Base-by-base conservation (phyloP, 2,113 vertebrate genomes). In the Corvus moneduloides region DNA sequence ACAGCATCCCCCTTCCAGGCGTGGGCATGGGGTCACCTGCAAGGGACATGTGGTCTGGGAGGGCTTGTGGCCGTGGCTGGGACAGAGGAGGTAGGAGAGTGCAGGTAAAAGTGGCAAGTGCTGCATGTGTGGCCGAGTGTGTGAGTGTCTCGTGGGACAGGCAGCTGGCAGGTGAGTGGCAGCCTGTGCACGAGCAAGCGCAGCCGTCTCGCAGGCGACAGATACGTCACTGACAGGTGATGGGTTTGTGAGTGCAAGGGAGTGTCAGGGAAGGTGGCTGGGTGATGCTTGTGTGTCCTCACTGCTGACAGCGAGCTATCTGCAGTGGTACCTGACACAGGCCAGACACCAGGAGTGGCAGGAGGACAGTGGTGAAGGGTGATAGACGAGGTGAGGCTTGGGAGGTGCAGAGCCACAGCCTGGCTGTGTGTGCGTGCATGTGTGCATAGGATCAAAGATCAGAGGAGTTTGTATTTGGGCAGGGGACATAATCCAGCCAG, bases 401-500 rank as follows among this genome's bases (percentile, higher is more conserved):
- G 73, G 79, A 81, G 55, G 46, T 79, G 61, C 49, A 35, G 93
- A 90, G 80, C 83, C 63, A 15, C 61, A 84, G 81, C 66, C 56
- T 4, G 30, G 24, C 52, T 68, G 9, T 26, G 68, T 39, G 64
- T 85, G 73, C 67, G 46, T 78, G 91, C 72, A 1, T 64, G 67
- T 66, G 69, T 72, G 81, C 56, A 12, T 16, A 49, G 89, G 90
- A 96, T 95, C 90, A 88, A 86, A 95, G 93, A 95, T 96, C 96
- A 94, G 85, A 94, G 85, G 85, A 77, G 56, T 89, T 95, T 86
- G 78, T 94, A 87, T 92, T 95, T 93, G 92, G 90, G 92, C 80
- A 93, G 61, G 79, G 83, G 76, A 78, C 80, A 58, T 96, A 93
- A 93, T 96, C 88, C 95, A 91, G 87, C 86, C 95, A 92, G 87